These are phyloP conservation scores for Tetrax tetrax DNA, from an alignment of 2,113 vertebrate genomes.

Conservation along the genomic window DNA sequence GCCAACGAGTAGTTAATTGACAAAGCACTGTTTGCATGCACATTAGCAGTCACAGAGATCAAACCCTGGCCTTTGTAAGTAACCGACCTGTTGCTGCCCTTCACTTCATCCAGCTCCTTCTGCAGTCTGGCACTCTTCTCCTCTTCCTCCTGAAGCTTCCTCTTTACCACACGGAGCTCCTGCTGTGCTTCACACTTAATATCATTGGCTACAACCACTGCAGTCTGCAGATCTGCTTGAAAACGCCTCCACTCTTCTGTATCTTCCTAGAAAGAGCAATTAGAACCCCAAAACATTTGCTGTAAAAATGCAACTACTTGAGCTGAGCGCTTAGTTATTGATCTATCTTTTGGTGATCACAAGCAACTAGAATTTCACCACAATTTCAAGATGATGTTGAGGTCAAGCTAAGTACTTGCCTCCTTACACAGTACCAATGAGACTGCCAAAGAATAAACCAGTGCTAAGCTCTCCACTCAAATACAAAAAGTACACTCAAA, in stretches of 20 bases:
- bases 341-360: neutral
- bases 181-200: conserved; percentile 98
- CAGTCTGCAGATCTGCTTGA: conserved; percentile 97
- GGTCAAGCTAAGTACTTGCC: neutral
- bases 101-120: conserved; percentile 87
- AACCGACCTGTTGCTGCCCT: conserved; percentile 85
- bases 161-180: conserved; percentile 87
- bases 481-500: neutral
- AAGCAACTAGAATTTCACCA: neutral
- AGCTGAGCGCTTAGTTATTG: neutral
- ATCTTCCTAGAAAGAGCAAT: conserved; percentile 82
- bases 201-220: conserved; percentile 96
- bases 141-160: conserved; percentile 91
- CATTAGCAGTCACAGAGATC: neutral
- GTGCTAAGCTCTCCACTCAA: neutral
- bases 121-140: conserved; percentile 85
- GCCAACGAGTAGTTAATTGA: conserved; percentile 44
- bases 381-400: neutral
- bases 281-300: neutral
- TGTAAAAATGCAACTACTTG: neutral
- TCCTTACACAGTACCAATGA: neutral
- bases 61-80: neutral
- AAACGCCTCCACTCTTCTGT: conserved; percentile 94
- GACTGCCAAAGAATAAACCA: neutral
- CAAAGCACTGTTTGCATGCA: conserved; percentile 31